Evolutionary conservation across 1,140 invertebrate genomes (phyloP).

Genomic region (Trypoxylus dichotomus): DNA sequence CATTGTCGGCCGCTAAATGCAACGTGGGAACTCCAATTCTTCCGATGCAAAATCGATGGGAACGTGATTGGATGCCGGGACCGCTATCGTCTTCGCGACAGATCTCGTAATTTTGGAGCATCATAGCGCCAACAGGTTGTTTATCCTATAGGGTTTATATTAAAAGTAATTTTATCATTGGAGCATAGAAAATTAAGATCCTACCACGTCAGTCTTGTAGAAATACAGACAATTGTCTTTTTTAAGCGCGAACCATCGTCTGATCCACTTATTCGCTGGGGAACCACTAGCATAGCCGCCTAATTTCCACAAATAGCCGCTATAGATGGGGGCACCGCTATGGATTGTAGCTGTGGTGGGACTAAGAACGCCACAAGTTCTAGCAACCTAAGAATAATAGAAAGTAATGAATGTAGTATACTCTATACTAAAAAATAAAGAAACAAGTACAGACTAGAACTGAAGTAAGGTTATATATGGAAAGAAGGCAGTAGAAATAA

Average conservation of each 20-base stretch:
- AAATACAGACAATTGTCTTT: conserved; percentile 93
- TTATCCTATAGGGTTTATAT: conserved; percentile 64
- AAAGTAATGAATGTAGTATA: neutral
- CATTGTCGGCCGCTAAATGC: conserved; percentile 78
- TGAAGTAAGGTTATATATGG: no score
- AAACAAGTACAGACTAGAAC: no score
- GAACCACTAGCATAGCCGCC: conserved; percentile 60
- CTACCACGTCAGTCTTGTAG: conserved; percentile 86
- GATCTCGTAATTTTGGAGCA: conserved; percentile 81
- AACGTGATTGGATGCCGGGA: conserved; percentile 53
- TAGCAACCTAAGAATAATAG: conserved; percentile 63
- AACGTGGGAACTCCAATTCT: conserved; percentile 76
- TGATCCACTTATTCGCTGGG: conserved; percentile 76
- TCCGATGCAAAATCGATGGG: conserved; percentile 71
- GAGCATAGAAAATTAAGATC: conserved; percentile 44
- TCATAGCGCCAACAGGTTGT: conserved; percentile 89
- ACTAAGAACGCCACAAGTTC: conserved; percentile 79
- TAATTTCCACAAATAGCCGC: conserved; percentile 79
- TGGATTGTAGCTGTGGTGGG: conserved; percentile 61
- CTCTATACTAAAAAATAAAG: no score
- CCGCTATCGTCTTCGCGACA: conserved; percentile 63
- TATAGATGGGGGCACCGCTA: conserved; percentile 66
- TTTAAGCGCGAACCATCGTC: conserved; percentile 88
- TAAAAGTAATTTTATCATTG: neutral
- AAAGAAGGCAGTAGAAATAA: no score